Evolutionary conservation across 2,888 invertebrate genomes (phyloP).

Genomic region (Drosophila yooni): DNA sequence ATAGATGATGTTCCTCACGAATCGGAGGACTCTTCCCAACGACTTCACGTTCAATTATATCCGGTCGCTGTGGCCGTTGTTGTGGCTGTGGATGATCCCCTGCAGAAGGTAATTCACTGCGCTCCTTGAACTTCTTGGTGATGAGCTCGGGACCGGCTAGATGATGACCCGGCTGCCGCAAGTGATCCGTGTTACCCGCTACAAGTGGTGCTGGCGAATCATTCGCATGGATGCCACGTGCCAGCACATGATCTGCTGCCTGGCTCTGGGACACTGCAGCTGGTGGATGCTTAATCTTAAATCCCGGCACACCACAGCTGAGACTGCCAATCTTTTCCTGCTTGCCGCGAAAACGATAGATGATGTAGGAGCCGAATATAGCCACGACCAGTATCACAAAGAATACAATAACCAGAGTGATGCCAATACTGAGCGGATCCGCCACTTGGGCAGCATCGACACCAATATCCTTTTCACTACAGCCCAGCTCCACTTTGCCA

Average conservation of each 20-base stretch:
- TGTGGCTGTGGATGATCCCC: constrained; percentile 88
- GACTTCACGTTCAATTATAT: constrained; percentile 96
- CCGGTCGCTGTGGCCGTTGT: constrained; percentile 94
- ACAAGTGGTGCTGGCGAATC: constrained; percentile 87
- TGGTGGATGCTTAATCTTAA: constrained; percentile 91
- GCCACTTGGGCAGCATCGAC: constrained; percentile 91
- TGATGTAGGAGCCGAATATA: constrained; percentile 95
- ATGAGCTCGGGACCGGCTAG: constrained; percentile 94
- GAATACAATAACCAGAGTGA: constrained; percentile 96
- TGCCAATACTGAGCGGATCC: constrained; percentile 95
- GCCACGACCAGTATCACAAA: constrained; percentile 95
- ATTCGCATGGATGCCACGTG: constrained; percentile 88
- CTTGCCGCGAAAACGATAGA: constrained; percentile 94
- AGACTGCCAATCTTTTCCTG: constrained; percentile 92
- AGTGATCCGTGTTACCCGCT: constrained; percentile 84
- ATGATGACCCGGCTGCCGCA: constrained; percentile 86
- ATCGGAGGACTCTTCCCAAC: constrained; percentile 93
- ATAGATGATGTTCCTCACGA: constrained; percentile 91
- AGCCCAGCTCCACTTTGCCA: constrained; percentile 91
- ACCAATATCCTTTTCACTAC: constrained; percentile 89
- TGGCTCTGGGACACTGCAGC: constrained; percentile 89
- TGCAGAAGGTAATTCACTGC: constrained; percentile 88
- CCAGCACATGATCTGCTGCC: constrained; percentile 88
- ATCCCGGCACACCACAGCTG: constrained; percentile 88
- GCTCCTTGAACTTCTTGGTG: constrained; percentile 95